Evolutionary conservation across 2,113 vertebrate genomes (phyloP), one percentile per base, ranked within the genome.

Genomic region (Saccopteryx bilineata): DNA sequence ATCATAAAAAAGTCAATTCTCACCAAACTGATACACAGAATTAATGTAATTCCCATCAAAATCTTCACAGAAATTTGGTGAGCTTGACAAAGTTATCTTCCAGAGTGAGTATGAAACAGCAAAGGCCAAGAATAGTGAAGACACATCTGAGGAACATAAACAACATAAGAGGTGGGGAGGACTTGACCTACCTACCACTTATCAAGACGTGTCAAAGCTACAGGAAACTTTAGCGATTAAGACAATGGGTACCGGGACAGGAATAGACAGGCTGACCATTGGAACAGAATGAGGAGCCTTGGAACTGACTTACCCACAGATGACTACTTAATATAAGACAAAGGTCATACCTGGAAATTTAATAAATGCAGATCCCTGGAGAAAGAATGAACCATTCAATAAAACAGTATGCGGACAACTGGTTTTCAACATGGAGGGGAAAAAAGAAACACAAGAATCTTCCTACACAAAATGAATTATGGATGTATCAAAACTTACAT

Each of bases 191-290:
- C 12, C 50, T 15, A 4, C 14, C 4, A 0, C 15, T 39, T 7
- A 5, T 7, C 7, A 4, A 54, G 83, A 66, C 39, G 4, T 2
- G 63, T 17, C 7, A 1, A 60, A 76, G 72, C 46, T 19, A 26
- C 0, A 4, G 52, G 5, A 12, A 46, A 69, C 7, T 6, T 23
- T 0, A 28, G 63, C 28, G 9, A 19, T 9, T 19, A 13, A 12
- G 31, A 23, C 7, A 0, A 7, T 14, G 46, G 4, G 7, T 0
- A 3, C 26, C 0, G 46, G 13, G n/a, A 33, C 52, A 28, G 24
- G 46, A 28, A 18, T 0, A 18, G 21, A 31, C n/a, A 33, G 61
- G 8, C 1, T 12, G 31, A 28, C 21, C 54, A n/a, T 23, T 7
- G 15, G 19, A 2, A 39, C 0, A 5, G 8, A 15, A 33, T 24